These are phyloP conservation scores for Steinernema scapterisci DNA, from an alignment of 2,888 invertebrate species.

Conservation along the genomic window DNA sequence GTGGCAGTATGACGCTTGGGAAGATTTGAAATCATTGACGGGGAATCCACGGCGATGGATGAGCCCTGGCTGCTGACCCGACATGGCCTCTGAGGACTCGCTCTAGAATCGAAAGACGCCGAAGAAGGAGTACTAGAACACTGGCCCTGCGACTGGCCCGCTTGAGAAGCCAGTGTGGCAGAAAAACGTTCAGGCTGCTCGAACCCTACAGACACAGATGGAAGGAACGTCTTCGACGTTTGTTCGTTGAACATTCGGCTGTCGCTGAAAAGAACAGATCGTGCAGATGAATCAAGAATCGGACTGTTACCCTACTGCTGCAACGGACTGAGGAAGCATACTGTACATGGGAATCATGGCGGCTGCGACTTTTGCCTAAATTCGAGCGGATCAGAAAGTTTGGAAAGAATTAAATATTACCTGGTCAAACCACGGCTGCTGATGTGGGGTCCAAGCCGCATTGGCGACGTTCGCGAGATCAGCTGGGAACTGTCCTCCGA, in stretches of 20 bases:
- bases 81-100: constrained; percentile 7
- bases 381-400: neutral
- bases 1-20: neutral
- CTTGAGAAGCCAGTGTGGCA: neutral
- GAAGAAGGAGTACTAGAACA: constrained; percentile 20
- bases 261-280: neutral
- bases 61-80: constrained; percentile 11
- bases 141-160: neutral
- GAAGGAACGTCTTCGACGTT: neutral
- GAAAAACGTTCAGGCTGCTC: neutral
- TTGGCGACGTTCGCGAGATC: constrained; percentile 18
- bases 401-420: neutral
- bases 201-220: neutral
- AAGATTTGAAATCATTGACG: neutral
- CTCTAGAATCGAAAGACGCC: neutral
- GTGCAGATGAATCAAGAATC: neutral
- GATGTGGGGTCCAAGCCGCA: constrained; percentile 13
- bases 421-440: constrained; percentile 23
- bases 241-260: neutral
- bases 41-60: neutral
- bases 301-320: neutral
- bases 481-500: constrained; percentile 21
- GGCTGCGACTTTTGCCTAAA: constrained; percentile 33
- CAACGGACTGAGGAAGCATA: neutral
- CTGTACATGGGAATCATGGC: constrained; percentile 28